These are phyloP conservation scores for Hyposoter dolosus DNA, from an alignment of 2,888 invertebrate genomes.

Conservation along the genomic window DNA sequence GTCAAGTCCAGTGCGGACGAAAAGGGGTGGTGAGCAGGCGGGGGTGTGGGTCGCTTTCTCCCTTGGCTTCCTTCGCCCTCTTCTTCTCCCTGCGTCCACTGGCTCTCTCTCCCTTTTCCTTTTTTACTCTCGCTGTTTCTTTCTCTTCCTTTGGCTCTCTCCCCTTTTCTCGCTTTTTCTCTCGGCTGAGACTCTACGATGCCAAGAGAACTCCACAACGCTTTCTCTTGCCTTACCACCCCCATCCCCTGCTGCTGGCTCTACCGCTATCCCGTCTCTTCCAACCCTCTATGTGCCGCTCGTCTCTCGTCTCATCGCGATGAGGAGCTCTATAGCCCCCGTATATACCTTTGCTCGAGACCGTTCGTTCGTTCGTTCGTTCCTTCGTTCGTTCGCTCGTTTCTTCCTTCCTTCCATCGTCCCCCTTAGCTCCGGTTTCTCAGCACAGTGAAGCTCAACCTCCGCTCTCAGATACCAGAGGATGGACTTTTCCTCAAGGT, in stretches of 20 bases:
- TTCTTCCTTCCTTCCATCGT: conserved; percentile 53
- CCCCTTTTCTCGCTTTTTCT: conserved; percentile 69
- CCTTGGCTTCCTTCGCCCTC: conserved; percentile 78
- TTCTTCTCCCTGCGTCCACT: conserved; percentile 59
- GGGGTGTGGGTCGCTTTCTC: conserved; percentile 79
- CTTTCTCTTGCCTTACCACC: conserved; percentile 60
- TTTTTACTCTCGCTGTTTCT: conserved; percentile 67
- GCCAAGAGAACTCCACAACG: conserved; percentile 57
- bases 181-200: conserved; percentile 66
- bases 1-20: conserved; percentile 82
- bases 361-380: conserved; percentile 68
- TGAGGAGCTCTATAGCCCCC: conserved; percentile 60
- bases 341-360: conserved; percentile 74
- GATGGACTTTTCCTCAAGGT: conserved; percentile 21
- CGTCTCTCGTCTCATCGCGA: conserved; percentile 66
- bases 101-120: conserved; percentile 50
- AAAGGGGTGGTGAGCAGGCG: conserved; percentile 77
- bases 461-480: conserved; percentile 23
- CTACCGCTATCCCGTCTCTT: conserved; percentile 65
- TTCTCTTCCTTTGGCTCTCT: conserved; percentile 78
- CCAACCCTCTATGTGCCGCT: conserved; percentile 63
- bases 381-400: conserved; percentile 53
- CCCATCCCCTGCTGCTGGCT: conserved; percentile 44
- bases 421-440: conserved; percentile 59
- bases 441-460: conserved; percentile 77